A percentile compares a stretch with the other conserved stretches of the same genome.
These are phyloP conservation scores for Mesorhabditis belari DNA, from an alignment of 2,888 invertebrate species.

Conservation along the genomic window DNA sequence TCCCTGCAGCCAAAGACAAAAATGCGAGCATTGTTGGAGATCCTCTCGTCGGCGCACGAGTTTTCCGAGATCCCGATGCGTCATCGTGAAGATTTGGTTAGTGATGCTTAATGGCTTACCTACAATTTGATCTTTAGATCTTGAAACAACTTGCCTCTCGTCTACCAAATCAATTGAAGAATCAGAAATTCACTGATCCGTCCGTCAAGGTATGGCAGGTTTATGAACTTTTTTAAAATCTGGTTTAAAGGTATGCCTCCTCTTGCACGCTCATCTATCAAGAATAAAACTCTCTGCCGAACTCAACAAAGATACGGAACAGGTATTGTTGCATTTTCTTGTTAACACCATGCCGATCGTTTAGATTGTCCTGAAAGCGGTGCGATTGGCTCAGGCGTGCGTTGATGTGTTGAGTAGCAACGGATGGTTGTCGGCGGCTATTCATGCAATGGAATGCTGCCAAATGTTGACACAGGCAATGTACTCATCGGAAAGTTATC, in stretches of 20 bases:
- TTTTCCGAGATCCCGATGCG: slow-evolving; percentile 87
- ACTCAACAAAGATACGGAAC: slow-evolving; percentile 86
- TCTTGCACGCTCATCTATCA: slow-evolving; percentile 90
- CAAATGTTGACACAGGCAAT: slow-evolving; percentile 99
- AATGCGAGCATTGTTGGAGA: slow-evolving; percentile 89
- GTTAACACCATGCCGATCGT: too few species aligned
- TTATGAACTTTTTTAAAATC: not conserved
- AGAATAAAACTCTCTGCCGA: slow-evolving; percentile 89
- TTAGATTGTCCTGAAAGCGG: slow-evolving; percentile 66
- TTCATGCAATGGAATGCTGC: slow-evolving; percentile 97
- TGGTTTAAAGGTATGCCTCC: slow-evolving; percentile 65
- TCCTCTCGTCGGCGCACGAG: slow-evolving; percentile 93
- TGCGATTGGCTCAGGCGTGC: slow-evolving; percentile 68
- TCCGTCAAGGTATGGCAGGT: slow-evolving; percentile 73
- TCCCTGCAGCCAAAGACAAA: slow-evolving; percentile 95
- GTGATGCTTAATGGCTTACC: too few species aligned
- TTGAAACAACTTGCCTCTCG: slow-evolving; percentile 61
- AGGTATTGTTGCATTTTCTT: too few species aligned
- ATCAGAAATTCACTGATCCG: slow-evolving; percentile 84
- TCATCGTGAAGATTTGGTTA: slow-evolving; percentile 64
- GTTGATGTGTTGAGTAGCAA: slow-evolving; percentile 79
- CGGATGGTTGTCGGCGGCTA: slow-evolving; percentile 94
- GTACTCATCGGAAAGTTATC: slow-evolving; percentile 94
- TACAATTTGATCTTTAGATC: too few species aligned
- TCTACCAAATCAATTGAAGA: slow-evolving; percentile 67